Evolutionary conservation across 2,113 vertebrate species (phyloP).

Genomic region (Chrysemys picta): DNA sequence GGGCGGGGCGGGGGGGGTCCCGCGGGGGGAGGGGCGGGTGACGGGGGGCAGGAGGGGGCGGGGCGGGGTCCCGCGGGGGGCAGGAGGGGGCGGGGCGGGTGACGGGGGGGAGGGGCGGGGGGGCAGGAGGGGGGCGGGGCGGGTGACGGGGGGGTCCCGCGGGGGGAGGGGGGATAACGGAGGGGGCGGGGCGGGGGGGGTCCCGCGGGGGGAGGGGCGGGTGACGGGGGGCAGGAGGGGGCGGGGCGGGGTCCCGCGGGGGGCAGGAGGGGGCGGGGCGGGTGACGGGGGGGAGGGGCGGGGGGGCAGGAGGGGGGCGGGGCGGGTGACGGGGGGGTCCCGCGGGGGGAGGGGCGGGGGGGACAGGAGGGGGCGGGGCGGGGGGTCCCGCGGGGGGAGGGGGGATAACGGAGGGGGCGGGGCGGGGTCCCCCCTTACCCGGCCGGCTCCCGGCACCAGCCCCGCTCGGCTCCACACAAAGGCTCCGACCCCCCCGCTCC

Average conservation of each 20-base stretch:
- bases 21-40: too few species aligned
- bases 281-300: too few species aligned
- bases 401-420: background rate
- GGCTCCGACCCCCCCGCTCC: background rate
- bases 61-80: background rate
- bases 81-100: too few species aligned
- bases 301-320: constrained; percentile 4
- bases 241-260: too few species aligned
- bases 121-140: background rate
- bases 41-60: constrained; percentile 1
- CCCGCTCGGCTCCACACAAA: background rate
- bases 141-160: background rate
- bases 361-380: background rate
- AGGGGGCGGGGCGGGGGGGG: too few species aligned
- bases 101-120: background rate
- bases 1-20: constrained; percentile 2
- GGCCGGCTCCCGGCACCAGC: background rate
- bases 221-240: background rate
- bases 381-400: background rate
- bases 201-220: too few species aligned
- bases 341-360: too few species aligned
- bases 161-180: background rate
- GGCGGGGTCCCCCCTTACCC: background rate
- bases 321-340: background rate
- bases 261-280: too few species aligned